Evolutionary conservation across 2,113 vertebrate genomes (phyloP), one percentile per base, ranked within the genome.

Genomic region (Anoplopoma fimbria): DNA sequence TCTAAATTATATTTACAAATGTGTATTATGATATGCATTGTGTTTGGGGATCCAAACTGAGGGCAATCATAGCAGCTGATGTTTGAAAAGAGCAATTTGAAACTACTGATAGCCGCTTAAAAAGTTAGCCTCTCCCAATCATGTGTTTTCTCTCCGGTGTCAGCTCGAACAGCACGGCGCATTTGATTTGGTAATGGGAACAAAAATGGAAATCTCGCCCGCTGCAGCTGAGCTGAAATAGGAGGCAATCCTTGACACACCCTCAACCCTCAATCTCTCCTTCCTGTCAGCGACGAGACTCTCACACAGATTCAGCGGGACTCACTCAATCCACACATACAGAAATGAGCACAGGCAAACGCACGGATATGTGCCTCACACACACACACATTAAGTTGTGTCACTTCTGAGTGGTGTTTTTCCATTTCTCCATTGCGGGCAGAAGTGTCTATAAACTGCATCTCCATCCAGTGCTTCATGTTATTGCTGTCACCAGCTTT

Each of bases 151-250:
- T 64, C 31, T 49, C 63, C 40, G 51, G 0, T 72, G 75, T 82
- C 84, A 65, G 77, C 90, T 82, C 40, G 47, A 87, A 82, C 87
- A 80, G 82, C 85, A 42, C 47, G 84, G 25, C 27, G 76, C 69
- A 72, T 77, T 90, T 88, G 67, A 83, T 88, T 84, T 80, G 67
- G 65, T 90, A 89, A 89, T 89, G 83, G 83, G 80, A 92, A 90
- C 64, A 90, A 89, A 92, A 92, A 90, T 88, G 79, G 65, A 89
- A 93, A 81, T 25, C 55, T 49, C 76, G 70, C 14, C 27, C 6
- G 51, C 51, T 60, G 70, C 78, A 77, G 89, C 87, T 74, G 90
- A 88, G 79, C 82, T 90, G 82, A 89, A 83, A 89, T 79, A 38
- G 65, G 79, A 89, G 65, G 86, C 77, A 63, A 77, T 88, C 72